A percentile compares a stretch with the other conserved stretches of the same genome.
Conservation (phyloP, 2,888 invertebrate genomes). For the Nomada ferruginata region DNA sequence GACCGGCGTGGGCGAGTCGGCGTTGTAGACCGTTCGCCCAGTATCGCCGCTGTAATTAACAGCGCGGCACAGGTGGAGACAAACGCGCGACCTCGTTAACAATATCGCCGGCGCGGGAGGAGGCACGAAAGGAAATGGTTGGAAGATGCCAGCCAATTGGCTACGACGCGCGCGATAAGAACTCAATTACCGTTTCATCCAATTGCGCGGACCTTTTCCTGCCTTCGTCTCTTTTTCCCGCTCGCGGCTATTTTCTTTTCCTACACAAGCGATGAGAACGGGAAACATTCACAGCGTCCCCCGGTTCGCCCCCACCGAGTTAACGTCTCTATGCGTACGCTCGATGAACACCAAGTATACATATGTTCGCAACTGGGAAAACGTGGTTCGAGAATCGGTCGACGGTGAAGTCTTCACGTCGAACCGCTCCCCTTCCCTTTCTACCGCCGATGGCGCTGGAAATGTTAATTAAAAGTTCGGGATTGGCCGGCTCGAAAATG, state of each 20-base stretch:
- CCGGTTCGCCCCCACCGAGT: not conserved
- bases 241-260: slow-evolving; percentile 24
- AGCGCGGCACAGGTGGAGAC: slow-evolving; percentile 47
- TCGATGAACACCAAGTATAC: not conserved
- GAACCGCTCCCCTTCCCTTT: not conserved
- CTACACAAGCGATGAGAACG: slow-evolving; percentile 34
- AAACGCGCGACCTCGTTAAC: slow-evolving; percentile 67
- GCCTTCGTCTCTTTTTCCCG: slow-evolving; percentile 40
- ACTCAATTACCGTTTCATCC: slow-evolving; percentile 78
- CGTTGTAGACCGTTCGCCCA: not conserved
- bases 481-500: slow-evolving; percentile 28
- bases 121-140: slow-evolving; percentile 63
- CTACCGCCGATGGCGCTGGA: not conserved
- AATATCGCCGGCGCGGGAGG: slow-evolving; percentile 67
- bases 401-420: slow-evolving; percentile 22
- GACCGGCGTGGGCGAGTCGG: too few relatives aligned
- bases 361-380: not conserved
- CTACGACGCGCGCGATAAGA: slow-evolving; percentile 72
- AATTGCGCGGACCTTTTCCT: slow-evolving; percentile 63
- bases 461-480: slow-evolving; percentile 50
- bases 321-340: slow-evolving; percentile 12
- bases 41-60: slow-evolving; percentile 64
- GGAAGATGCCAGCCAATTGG: slow-evolving; percentile 78
- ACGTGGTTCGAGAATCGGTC: slow-evolving; percentile 24
- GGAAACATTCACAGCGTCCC: slow-evolving; percentile 26